These are phyloP conservation scores for Eira barbara DNA, from an alignment of 2,113 vertebrate species.

Conservation along the genomic window DNA sequence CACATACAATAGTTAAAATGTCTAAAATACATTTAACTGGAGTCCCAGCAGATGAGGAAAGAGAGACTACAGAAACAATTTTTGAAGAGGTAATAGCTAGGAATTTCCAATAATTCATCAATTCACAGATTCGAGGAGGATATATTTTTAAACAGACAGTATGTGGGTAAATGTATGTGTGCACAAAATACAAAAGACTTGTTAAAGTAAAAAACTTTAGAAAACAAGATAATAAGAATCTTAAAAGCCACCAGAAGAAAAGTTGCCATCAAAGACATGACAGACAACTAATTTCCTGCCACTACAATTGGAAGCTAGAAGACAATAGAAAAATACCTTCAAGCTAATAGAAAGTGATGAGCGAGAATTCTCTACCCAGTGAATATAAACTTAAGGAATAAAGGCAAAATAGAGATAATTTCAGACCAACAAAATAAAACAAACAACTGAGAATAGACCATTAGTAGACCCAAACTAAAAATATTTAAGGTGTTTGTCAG, in stretches of 20 bases:
- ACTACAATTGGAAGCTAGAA: not conserved
- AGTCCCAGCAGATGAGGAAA: not conserved
- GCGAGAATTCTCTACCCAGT: not conserved
- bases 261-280: not conserved
- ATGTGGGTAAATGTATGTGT: not conserved
- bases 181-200: not conserved
- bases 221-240: not conserved
- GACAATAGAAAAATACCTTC: not conserved
- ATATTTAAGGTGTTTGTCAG: not conserved
- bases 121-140: not conserved
- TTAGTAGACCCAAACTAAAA: not conserved
- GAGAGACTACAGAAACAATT: not conserved
- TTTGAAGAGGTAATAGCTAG: not conserved
- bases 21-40: not conserved
- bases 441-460: not conserved
- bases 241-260: not conserved
- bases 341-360: not conserved
- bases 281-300: not conserved
- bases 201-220: not conserved
- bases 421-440: not conserved
- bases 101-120: not conserved
- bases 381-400: not conserved
- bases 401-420: constrained; percentile 11
- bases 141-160: not conserved
- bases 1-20: not conserved